Conservation (phyloP, 2,888 invertebrate species). For the Eudemis profundana region DNA sequence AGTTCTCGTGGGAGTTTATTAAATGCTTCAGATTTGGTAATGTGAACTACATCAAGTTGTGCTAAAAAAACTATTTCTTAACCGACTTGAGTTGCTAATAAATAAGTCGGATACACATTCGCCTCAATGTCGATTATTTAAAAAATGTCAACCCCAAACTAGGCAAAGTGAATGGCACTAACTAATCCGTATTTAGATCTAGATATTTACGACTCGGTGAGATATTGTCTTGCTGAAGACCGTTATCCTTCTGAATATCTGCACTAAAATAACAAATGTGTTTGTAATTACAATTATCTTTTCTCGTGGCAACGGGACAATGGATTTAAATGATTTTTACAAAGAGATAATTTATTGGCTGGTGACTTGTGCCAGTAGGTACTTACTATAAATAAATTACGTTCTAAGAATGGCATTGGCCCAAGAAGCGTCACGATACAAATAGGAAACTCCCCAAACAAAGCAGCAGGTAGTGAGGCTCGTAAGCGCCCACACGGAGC, state of each 20-base stretch:
- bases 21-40: conserved; percentile 2
- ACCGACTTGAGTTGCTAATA: background rate
- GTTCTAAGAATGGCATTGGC: no score
- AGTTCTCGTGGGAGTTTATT: conserved; percentile 39
- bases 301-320: no score
- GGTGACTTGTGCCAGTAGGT: no score
- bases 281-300: no score
- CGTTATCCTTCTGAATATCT: no score
- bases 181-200: background rate
- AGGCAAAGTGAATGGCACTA: conserved; percentile 3
- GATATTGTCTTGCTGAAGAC: background rate
- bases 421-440: background rate
- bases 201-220: background rate
- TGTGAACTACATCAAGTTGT: background rate
- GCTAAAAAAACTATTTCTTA: conserved; percentile 13
- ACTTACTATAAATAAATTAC: no score
- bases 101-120: background rate
- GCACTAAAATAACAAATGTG: no score
- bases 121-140: conserved; percentile 23
- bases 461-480: conserved; percentile 43
- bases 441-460: background rate
- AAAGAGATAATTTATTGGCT: no score
- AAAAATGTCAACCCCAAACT: conserved; percentile 5
- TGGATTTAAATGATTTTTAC: no score
- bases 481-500: conserved; percentile 55